A percentile compares a stretch with the other conserved stretches of the same genome.
Evolutionary conservation across 2,113 vertebrate genomes (phyloP).

Genomic region (Alligator sinensis): DNA sequence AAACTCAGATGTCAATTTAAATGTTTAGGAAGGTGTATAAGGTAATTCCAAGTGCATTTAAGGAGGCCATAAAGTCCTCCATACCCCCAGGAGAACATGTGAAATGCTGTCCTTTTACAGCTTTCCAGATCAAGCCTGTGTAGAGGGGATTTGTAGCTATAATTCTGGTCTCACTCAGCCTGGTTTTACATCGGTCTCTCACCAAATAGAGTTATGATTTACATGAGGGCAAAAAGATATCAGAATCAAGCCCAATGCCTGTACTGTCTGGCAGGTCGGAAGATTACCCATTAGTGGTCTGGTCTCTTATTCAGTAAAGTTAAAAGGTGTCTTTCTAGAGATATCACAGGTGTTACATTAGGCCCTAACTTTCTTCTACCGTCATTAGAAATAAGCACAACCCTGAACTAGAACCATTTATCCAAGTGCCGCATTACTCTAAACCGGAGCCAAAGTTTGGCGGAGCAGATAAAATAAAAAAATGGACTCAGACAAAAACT

Average conservation of each 20-base stretch:
- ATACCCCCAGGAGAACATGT: neutral
- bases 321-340: neutral
- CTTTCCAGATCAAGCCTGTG: neutral
- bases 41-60: neutral
- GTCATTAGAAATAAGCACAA: neutral
- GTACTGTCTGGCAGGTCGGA: neutral
- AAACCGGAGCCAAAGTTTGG: neutral
- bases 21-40: neutral
- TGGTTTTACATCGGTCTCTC: neutral
- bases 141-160: neutral
- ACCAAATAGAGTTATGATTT: neutral
- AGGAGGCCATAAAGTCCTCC: neutral
- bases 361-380: neutral
- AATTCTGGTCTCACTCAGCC: neutral
- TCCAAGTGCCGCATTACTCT: neutral
- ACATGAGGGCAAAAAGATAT: neutral
- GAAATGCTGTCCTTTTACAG: neutral
- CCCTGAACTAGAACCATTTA: neutral
- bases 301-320: accelerated
- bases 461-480: neutral
- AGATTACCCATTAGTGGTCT: neutral
- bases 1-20: neutral
- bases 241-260: neutral
- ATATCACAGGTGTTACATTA: neutral
- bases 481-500: neutral